Conservation (phyloP, 1,140 invertebrate genomes). For the Planococcus citri region DNA sequence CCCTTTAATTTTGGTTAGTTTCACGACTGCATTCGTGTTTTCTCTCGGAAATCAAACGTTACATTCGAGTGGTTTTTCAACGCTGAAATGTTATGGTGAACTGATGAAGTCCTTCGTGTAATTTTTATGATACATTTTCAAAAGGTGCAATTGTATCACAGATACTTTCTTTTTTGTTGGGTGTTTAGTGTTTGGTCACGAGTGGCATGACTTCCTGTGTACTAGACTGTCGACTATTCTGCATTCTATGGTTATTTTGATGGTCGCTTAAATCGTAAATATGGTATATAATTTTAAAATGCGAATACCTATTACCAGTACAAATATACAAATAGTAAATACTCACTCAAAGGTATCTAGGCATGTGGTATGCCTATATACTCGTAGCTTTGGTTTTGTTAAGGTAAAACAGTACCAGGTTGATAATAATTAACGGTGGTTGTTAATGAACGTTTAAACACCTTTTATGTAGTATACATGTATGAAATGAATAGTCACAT, state of each 20-base stretch:
- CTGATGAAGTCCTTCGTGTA: background rate
- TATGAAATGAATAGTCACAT: background rate
- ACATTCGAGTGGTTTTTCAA: background rate
- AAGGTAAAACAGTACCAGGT: background rate
- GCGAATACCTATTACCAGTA: no score
- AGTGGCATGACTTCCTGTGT: background rate
- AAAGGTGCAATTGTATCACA: background rate
- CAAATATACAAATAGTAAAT: no score
- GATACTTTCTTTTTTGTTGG: background rate
- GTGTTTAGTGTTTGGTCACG: background rate
- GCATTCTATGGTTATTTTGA: background rate
- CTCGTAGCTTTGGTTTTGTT: no score
- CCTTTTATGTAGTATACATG: background rate
- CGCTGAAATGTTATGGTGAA: no score
- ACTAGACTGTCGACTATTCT: no score
- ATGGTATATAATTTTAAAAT: no score
- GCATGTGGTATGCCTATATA: no score
- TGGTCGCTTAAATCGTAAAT: background rate
- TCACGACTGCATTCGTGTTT: background rate
- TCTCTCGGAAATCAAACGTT: background rate
- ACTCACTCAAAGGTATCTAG: no score
- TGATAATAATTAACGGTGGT: constrained; percentile 2
- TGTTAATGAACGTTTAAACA: constrained; percentile 7
- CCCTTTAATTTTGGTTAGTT: no score
- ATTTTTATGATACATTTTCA: background rate